These are phyloP conservation scores for Thunnus maccoyii DNA, from an alignment of 2,113 vertebrate genomes.

Conservation along the genomic window DNA sequence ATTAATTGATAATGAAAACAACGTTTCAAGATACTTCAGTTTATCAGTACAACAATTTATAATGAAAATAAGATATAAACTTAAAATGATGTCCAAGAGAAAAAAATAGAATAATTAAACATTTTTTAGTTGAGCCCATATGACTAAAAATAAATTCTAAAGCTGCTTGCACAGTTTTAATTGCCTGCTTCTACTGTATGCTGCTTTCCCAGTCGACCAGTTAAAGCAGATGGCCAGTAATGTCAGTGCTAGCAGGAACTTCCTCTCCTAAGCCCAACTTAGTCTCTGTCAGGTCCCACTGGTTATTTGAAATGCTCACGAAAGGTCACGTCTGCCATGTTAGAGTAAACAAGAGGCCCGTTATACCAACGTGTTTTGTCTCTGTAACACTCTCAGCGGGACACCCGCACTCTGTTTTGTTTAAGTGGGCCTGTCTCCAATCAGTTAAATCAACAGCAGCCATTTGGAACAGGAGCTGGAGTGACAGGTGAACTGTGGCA, in stretches of 20 bases:
- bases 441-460: conserved; percentile 79
- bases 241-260: conserved; percentile 74
- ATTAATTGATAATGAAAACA: too few relatives aligned
- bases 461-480: conserved; percentile 67
- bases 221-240: conserved; percentile 80
- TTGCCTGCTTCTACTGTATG: conserved; percentile 39
- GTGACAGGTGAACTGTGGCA: conserved; percentile 77
- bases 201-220: conserved; percentile 56
- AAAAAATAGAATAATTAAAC: not conserved
- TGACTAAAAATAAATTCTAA: conserved; percentile 23
- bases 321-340: conserved; percentile 81
- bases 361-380: conserved; percentile 69
- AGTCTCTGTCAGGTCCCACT: conserved; percentile 69
- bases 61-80: not conserved
- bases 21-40: too few relatives aligned
- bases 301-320: conserved; percentile 71
- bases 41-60: too few relatives aligned
- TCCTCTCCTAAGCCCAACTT: conserved; percentile 70
- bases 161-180: conserved; percentile 47
- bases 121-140: conserved; percentile 9
- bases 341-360: conserved; percentile 73
- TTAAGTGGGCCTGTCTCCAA: conserved; percentile 78
- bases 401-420: conserved; percentile 69
- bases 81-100: conserved; percentile 8
- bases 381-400: conserved; percentile 70